Percentiles rank a stretch among this genome's conserved stretches.
These are phyloP conservation scores for Pyrocephalus nanus DNA, from an alignment of 2,797 vertebrate species.

Conservation along the genomic window DNA sequence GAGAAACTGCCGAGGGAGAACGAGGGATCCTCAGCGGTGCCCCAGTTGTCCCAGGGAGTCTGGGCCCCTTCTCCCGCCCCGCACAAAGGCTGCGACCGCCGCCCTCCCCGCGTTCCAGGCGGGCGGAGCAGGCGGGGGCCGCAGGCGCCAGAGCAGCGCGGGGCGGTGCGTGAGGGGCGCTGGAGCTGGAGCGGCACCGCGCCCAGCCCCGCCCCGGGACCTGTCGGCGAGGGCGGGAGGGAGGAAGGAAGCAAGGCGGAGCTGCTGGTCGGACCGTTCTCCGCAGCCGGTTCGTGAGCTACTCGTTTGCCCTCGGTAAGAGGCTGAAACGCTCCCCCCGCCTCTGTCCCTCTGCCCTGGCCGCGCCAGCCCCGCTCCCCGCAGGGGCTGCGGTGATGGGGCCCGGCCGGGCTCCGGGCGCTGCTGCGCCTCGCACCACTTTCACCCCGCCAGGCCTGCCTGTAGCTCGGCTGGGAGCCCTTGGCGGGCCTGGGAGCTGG, in stretches of 20 bases:
- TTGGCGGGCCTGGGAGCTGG: background rate
- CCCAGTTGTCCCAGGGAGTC: background rate
- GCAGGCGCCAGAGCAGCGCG: background rate
- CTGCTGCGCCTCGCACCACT: background rate
- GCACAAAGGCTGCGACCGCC: no score
- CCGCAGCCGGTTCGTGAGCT: background rate
- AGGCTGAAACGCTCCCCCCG: background rate
- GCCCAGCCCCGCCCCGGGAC: background rate
- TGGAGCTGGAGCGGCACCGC: background rate
- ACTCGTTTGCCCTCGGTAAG: background rate
- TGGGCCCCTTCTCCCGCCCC: fast-evolving
- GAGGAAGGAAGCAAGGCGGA: background rate
- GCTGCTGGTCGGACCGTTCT: fast-evolving
- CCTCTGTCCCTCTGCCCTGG: background rate
- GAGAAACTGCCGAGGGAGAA: background rate
- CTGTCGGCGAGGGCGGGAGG: fast-evolving
- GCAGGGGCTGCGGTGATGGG: fast-evolving
- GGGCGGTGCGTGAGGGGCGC: no score
- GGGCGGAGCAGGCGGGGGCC: no score
- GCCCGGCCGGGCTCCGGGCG: background rate
- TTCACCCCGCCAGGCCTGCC: background rate
- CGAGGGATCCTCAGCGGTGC: no score
- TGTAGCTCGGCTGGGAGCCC: background rate
- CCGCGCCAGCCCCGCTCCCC: no score
- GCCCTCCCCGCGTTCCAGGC: no score